Conservation (phyloP, 2,797 vertebrate genomes). For the Brachyrhaphis roseni region DNA sequence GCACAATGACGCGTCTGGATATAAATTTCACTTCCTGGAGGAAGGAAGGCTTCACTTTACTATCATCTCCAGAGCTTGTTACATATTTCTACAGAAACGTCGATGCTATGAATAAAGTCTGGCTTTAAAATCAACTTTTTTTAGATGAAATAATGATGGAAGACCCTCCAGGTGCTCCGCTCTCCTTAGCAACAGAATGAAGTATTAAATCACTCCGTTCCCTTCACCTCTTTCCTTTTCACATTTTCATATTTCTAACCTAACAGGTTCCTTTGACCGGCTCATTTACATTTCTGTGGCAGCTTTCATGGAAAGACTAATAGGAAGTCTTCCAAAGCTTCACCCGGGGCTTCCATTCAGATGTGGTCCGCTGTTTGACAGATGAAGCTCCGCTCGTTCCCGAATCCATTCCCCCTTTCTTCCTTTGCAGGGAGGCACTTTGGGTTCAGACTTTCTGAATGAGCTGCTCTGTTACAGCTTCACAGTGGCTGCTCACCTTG, state of each 20-base stretch:
- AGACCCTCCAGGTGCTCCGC: not conserved
- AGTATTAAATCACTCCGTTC: slow-evolving; percentile 20
- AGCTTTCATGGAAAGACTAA: slow-evolving; percentile 50
- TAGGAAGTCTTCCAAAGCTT: slow-evolving; percentile 52
- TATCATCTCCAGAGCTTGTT: slow-evolving; percentile 17
- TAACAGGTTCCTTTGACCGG: slow-evolving; percentile 29
- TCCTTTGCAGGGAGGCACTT: slow-evolving; percentile 47
- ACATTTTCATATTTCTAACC: slow-evolving; percentile 46
- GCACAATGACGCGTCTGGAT: slow-evolving; percentile 3
- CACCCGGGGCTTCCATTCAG: slow-evolving; percentile 40
- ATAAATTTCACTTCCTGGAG: slow-evolving; percentile 10
- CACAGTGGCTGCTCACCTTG: not conserved
- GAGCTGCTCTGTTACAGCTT: slow-evolving; percentile 35
- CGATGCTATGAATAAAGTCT: slow-evolving; percentile 21
- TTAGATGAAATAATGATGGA: slow-evolving; percentile 28
- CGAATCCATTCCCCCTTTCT: slow-evolving; percentile 38
- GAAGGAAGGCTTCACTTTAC: slow-evolving; percentile 32
- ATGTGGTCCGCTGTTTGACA: slow-evolving; percentile 55
- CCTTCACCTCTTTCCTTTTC: slow-evolving; percentile 30
- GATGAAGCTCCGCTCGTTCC: slow-evolving; percentile 49
- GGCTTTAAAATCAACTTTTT: slow-evolving; percentile 33
- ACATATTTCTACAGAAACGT: slow-evolving; percentile 4
- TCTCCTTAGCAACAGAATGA: slow-evolving; percentile 29
- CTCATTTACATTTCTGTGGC: slow-evolving; percentile 63
- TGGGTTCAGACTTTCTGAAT: slow-evolving; percentile 31